Evolutionary conservation across 2,888 invertebrate species (phyloP).

Genomic region (Cephonodes hylas): DNA sequence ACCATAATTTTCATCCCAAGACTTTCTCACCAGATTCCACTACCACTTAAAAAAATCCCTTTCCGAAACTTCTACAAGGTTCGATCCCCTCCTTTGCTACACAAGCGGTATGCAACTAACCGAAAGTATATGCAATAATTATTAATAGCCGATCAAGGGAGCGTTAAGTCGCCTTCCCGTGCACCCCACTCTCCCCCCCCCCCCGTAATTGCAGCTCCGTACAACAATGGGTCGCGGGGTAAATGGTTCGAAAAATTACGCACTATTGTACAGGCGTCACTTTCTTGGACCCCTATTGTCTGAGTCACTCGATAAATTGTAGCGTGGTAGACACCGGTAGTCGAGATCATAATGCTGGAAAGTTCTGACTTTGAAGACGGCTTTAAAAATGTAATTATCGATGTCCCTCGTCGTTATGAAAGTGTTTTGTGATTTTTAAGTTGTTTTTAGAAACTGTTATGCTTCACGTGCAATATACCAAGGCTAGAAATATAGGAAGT

Average conservation of each 20-base stretch:
- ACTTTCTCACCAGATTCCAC: too few species aligned
- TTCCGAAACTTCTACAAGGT: background rate
- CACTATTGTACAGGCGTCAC: constrained; percentile 48
- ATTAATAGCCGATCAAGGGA: constrained; percentile 49
- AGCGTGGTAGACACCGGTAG: background rate
- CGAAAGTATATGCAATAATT: constrained; percentile 43
- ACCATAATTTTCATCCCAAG: too few species aligned
- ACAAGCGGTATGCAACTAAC: constrained; percentile 28
- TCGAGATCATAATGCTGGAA: background rate
- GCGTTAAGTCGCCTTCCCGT: constrained; percentile 24
- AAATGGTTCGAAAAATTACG: constrained; percentile 70
- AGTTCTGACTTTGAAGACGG: background rate
- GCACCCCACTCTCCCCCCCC: constrained; percentile 14
- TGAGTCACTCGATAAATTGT: background rate
- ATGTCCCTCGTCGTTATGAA: background rate
- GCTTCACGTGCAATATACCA: too few species aligned
- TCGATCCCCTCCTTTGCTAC: background rate
- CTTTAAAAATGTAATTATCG: background rate
- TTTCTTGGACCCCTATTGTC: constrained; percentile 20
- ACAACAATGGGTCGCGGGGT: constrained; percentile 45
- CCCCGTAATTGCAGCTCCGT: constrained; percentile 45
- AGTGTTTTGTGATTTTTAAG: background rate
- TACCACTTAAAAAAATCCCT: background rate
- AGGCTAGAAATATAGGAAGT: too few species aligned
- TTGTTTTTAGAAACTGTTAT: too few species aligned